phyloP scores from a whole-genome alignment of 2,113 vertebrate genomes.

The Cyprinus carpio region DNA sequence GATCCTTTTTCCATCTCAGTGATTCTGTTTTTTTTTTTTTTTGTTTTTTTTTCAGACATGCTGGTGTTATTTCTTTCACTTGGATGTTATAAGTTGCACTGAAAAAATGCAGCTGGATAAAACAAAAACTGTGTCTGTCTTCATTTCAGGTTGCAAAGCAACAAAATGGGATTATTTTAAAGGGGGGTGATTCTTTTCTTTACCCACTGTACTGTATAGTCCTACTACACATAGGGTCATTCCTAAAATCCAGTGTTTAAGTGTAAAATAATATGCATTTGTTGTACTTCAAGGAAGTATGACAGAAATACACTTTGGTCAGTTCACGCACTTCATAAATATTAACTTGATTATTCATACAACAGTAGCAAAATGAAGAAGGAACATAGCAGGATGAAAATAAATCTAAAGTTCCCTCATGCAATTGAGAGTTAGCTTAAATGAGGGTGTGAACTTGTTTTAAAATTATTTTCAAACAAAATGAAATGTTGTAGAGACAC shows the following conservation, averaged over 20 bases:
- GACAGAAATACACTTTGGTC: neutral
- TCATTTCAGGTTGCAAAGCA: too few species aligned
- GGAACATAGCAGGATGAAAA: neutral
- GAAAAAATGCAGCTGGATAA: too few species aligned
- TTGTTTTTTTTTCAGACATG: too few species aligned
- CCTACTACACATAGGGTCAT: neutral
- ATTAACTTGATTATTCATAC: neutral
- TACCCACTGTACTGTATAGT: too few species aligned
- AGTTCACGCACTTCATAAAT: neutral
- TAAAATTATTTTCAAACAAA: neutral
- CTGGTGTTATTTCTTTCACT: too few species aligned
- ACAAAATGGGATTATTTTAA: too few species aligned
- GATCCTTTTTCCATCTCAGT: too few species aligned
- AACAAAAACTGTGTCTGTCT: too few species aligned
- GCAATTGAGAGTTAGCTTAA: neutral
- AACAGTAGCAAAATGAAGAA: neutral
- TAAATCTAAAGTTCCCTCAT: neutral
- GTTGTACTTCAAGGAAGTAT: neutral
- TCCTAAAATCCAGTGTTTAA: neutral
- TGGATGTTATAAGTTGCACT: too few species aligned
- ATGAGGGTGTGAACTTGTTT: neutral
- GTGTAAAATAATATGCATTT: neutral
- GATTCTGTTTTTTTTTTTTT: too few species aligned
- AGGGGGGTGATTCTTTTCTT: too few species aligned
- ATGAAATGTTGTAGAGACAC: neutral